phyloP scores from a whole-genome alignment of 2,113 vertebrate species.

The Sialia sialis region DNA sequence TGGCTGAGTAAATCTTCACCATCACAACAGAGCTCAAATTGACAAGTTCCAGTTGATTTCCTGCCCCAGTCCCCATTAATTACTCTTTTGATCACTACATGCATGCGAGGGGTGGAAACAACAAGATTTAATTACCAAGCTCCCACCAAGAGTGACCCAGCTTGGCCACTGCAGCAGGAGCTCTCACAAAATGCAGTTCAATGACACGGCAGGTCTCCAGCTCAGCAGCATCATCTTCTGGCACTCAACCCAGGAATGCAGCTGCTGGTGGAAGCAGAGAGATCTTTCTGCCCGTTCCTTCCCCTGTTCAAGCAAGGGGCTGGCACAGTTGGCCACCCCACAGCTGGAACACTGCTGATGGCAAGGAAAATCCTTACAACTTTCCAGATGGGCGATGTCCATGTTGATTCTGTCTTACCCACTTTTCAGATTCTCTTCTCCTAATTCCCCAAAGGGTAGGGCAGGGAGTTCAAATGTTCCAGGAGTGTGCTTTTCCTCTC shows the following conservation, averaged over 20 bases:
- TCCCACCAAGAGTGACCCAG: background rate
- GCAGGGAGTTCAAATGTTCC: background rate
- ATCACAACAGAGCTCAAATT: background rate
- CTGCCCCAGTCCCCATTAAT: background rate
- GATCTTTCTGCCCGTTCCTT: background rate
- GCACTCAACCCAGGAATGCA: background rate
- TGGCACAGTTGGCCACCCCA: background rate
- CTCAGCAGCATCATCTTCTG: background rate
- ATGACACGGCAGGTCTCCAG: background rate
- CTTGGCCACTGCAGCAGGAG: background rate
- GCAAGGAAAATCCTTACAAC: background rate
- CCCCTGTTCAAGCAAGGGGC: background rate
- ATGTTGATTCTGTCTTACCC: fast-evolving
- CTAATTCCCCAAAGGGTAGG: background rate
- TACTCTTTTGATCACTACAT: slow-evolving; percentile 33
- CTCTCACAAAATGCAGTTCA: background rate
- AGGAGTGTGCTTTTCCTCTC: background rate
- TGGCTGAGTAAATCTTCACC: background rate
- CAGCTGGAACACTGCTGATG: fast-evolving
- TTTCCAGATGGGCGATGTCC: background rate
- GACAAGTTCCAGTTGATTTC: background rate
- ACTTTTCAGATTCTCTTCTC: background rate
- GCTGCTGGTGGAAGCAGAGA: background rate
- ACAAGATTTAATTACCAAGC: background rate
- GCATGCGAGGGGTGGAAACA: background rate